phyloP scores from a whole-genome alignment of 2,797 vertebrate genomes.

The Megaceryle alcyon region DNA sequence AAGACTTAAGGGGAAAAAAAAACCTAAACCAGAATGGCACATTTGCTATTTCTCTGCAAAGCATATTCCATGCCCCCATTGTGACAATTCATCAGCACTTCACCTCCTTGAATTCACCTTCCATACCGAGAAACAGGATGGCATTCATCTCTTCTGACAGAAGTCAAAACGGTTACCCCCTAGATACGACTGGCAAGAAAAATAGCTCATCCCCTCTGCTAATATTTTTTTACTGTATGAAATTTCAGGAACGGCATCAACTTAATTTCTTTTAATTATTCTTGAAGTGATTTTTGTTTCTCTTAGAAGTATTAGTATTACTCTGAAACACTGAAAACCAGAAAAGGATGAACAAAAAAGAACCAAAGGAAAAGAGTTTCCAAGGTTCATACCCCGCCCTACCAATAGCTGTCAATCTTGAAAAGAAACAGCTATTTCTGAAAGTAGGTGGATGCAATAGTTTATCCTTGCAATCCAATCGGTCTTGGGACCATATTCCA shows the following conservation, averaged over 20 bases:
- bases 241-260: neutral
- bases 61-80: neutral
- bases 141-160: neutral
- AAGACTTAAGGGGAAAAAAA: neutral
- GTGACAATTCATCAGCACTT: neutral
- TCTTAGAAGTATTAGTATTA: neutral
- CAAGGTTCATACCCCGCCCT: neutral
- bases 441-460: accelerated
- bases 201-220: neutral
- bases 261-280: neutral
- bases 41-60: neutral
- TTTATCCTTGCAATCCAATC: neutral
- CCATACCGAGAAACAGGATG: neutral
- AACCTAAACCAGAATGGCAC: neutral
- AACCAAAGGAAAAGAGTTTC: neutral
- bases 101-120: neutral
- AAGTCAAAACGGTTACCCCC: constrained; percentile 7
- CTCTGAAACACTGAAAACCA: neutral
- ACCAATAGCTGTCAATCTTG: neutral
- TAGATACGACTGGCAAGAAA: neutral
- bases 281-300: neutral
- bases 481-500: neutral
- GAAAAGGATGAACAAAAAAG: neutral
- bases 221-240: neutral
- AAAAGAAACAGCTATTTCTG: neutral